A percentile compares a stretch with the other conserved stretches of the same genome.
Evolutionary conservation across 1,140 invertebrate species (phyloP).

Genomic region (Sitodiplosis mosellana): DNA sequence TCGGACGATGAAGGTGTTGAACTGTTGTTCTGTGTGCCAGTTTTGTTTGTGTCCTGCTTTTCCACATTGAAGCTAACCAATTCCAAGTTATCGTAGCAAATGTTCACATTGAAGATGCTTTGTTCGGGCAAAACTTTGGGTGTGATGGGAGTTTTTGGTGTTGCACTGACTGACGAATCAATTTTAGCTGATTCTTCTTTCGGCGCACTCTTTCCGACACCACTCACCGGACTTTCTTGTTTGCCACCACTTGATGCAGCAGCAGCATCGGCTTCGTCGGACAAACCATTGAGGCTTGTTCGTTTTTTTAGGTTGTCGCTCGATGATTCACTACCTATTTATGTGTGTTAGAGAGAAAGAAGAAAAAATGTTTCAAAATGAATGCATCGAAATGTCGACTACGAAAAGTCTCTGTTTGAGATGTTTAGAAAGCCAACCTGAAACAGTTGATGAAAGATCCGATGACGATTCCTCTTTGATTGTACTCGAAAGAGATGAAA

Average conservation of each 20-base stretch:
- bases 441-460: neutral
- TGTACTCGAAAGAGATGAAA: neutral
- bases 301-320: no score
- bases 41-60: neutral
- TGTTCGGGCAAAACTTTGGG: neutral
- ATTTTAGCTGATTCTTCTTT: no score
- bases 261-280: no score
- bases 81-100: neutral
- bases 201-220: no score
- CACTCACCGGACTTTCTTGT: no score
- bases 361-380: no score
- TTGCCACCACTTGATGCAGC: no score
- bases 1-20: neutral
- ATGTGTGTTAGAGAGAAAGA: no score
- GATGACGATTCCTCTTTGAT: neutral
- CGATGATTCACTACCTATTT: no score
- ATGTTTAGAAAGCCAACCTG: neutral
- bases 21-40: neutral
- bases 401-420: neutral
- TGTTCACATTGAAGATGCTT: constrained; percentile 1
- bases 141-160: neutral
- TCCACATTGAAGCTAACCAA: no score
- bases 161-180: no score
- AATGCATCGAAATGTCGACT: neutral
- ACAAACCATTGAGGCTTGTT: no score